Evolutionary conservation across 2,113 vertebrate species (phyloP).

Genomic region (Dasypus novemcinctus): DNA sequence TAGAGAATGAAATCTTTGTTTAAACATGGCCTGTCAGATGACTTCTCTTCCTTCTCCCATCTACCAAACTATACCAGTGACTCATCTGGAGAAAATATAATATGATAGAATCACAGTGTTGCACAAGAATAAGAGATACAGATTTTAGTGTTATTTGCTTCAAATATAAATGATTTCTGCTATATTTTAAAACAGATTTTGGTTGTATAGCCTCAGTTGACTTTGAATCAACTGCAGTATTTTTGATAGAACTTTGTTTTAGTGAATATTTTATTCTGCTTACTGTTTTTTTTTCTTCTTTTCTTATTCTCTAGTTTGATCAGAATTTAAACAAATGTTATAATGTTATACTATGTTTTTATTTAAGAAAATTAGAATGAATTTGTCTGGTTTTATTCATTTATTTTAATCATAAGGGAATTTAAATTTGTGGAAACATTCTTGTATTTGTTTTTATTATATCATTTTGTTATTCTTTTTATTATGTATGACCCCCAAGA

Average conservation of each 20-base stretch:
- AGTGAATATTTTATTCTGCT: not conserved
- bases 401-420: not conserved
- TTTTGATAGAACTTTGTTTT: not conserved
- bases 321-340: not conserved
- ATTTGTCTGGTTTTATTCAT: not conserved
- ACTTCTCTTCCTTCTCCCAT: not conserved
- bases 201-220: not conserved
- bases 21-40: not conserved
- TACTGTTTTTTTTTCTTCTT: not conserved
- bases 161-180: not conserved
- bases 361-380: not conserved
- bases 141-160: not conserved
- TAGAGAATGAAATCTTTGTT: not conserved
- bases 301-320: not conserved
- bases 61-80: not conserved
- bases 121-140: not conserved
- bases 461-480: not conserved
- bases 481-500: not conserved
- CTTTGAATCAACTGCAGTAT: not conserved
- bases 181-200: not conserved
- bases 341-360: not conserved
- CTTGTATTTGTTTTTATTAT: not conserved
- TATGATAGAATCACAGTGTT: fast-evolving
- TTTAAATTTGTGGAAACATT: not conserved
- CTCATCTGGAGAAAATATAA: not conserved